Percentiles rank a stretch among this genome's conserved stretches.
phyloP scores from a whole-genome alignment of 2,888 invertebrate genomes.

The Epinotia ramella region DNA sequence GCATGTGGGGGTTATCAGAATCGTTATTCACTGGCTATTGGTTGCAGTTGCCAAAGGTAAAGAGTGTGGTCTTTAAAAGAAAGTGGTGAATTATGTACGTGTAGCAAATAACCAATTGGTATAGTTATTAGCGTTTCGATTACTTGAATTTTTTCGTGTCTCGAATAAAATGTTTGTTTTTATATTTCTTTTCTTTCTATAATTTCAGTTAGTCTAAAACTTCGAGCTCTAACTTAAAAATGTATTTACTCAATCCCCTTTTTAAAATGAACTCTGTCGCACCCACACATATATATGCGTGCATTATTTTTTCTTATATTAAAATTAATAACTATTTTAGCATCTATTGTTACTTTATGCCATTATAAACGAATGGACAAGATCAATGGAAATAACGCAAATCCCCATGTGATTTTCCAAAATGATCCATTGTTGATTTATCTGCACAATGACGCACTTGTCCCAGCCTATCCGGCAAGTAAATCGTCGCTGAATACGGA shows the following conservation, averaged over 20 bases:
- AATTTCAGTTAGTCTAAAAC: background rate
- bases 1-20: conserved; percentile 33
- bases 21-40: conserved; percentile 31
- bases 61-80: background rate
- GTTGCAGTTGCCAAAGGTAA: background rate
- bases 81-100: background rate
- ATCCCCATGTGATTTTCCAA: background rate
- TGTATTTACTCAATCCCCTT: no score
- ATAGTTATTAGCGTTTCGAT: no score
- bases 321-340: no score
- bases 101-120: background rate
- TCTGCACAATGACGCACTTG: conserved; percentile 11
- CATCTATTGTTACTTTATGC: no score
- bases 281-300: no score
- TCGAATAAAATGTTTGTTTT: no score
- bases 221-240: no score
- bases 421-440: background rate
- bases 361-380: no score
- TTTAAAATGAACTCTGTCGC: no score
- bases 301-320: no score
- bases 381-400: background rate
- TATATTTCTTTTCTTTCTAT: background rate
- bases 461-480: background rate
- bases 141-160: no score
- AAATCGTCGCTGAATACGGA: conserved; percentile 18